Percentiles rank a stretch among this genome's conserved stretches.
These are phyloP conservation scores for Mythimna loreyi DNA, from an alignment of 2,888 invertebrate species.

Conservation along the genomic window DNA sequence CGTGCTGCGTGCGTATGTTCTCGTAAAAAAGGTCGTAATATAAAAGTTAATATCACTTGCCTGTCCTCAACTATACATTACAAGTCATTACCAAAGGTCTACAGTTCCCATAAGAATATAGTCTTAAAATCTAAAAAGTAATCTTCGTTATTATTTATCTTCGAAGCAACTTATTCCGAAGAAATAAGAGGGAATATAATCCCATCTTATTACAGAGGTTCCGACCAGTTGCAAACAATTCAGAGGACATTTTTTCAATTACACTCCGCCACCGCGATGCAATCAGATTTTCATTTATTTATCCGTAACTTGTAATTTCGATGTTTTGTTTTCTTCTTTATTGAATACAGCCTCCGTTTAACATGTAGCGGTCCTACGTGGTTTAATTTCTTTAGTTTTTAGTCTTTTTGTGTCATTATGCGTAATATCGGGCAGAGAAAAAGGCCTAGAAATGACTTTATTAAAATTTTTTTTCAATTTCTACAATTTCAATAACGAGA, in stretches of 20 bases:
- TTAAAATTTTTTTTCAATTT: constrained; percentile 26
- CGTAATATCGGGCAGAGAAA: constrained; percentile 33
- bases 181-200: constrained; percentile 72
- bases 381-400: constrained; percentile 53
- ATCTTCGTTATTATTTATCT: constrained; percentile 59
- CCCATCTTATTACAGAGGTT: constrained; percentile 78
- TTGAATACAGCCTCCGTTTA: constrained; percentile 49
- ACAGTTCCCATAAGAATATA: constrained; percentile 46
- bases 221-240: constrained; percentile 77
- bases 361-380: constrained; percentile 49
- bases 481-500: constrained; percentile 3
- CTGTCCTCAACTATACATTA: constrained; percentile 33
- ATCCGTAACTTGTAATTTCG: constrained; percentile 74
- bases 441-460: constrained; percentile 27
- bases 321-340: constrained; percentile 64
- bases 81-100: constrained; percentile 38
- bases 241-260: constrained; percentile 89
- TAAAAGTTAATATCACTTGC: constrained; percentile 30
- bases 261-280: constrained; percentile 79
- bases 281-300: constrained; percentile 83
- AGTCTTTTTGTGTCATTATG: constrained; percentile 39
- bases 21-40: too few relatives aligned
- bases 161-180: constrained; percentile 53
- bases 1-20: too few relatives aligned
- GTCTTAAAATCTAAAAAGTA: constrained; percentile 52